Base-by-base conservation (phyloP, 2,113 vertebrate species). In the Muntiacus reevesi region DNA sequence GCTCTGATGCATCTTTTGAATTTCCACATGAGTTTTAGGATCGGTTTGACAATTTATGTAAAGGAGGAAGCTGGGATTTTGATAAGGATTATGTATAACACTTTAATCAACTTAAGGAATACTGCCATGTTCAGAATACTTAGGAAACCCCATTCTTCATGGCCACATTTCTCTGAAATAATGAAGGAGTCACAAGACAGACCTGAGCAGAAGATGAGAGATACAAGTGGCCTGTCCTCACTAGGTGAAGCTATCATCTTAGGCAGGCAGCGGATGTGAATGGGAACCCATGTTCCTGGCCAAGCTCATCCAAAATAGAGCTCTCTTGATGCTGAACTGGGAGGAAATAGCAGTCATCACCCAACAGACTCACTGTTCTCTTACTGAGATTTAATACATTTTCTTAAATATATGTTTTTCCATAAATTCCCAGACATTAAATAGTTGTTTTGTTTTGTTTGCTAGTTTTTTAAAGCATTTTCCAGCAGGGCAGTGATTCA, bases 281-380 rank as follows among this genome's bases (percentile, higher is more conserved):
- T 76, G 21, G 8, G 10, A 17, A 28, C 1, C 9, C 1, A 0
- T 23, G 17, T n/a, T 74, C 28, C 87, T 55, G 57, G 21, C 47
- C 19, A 43, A 3, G 13, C 0, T 7, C 12, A 25, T 2, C 13
- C 21, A 50, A 5, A 5, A 3, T 1, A 60, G 3, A 85, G n/a
- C 16, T 83, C 2, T 1, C 12, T 1, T 54, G 45, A 67, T 23
- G 36, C 10, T 28, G 13, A 67, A 6, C 4, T 62, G 2, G 30
- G 21, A 76, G 40, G 27, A 43, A n/a, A 40, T 30, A 55, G 6
- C 83, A 47, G 14, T 45, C 21, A 3, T 74, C 64, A 43, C 47
- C 36, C 30, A 1, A 11, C 15, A 78, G 47, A 55, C 28, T 87
- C 21, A 45, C 4, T 40, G 30, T 50, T 71, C n/a, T 88, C n/a